These are phyloP conservation scores for Hydrolagus affinis DNA, from an alignment of 2,113 vertebrate species.

Conservation along the genomic window DNA sequence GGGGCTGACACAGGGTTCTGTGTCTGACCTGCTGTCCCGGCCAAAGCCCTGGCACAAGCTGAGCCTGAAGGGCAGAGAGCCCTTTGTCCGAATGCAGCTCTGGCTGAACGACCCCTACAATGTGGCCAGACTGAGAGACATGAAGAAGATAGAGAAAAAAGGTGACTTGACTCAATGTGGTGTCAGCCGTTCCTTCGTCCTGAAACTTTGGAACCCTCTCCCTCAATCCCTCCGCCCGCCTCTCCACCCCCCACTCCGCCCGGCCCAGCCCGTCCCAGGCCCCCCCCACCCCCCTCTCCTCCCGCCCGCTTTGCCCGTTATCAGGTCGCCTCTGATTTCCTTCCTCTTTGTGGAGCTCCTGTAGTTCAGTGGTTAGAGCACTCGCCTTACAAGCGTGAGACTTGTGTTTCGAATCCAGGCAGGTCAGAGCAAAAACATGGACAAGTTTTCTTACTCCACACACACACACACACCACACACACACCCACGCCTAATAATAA, in stretches of 20 bases:
- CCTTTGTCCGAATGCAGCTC: conserved; percentile 95
- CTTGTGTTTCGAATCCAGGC: too few species aligned
- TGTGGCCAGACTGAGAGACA: conserved; percentile 84
- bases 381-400: too few species aligned
- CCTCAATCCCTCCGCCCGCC: not conserved
- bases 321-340: not conserved
- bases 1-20: conserved; percentile 92
- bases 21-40: conserved; percentile 91
- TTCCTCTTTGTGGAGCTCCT: not conserved
- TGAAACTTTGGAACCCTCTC: not conserved
- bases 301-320: not conserved
- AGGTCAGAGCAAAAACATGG: too few species aligned
- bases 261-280: not conserved
- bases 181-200: not conserved
- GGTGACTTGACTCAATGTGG: conserved; percentile 51
- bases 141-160: conserved; percentile 99
- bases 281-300: not conserved
- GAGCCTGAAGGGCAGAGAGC: conserved; percentile 92
- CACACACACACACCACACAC: too few species aligned
- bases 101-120: conserved; percentile 96
- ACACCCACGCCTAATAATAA: too few species aligned
- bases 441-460: too few species aligned
- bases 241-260: too few species aligned
- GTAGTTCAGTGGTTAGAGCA: too few species aligned
- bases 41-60: conserved; percentile 98